phyloP scores from a whole-genome alignment of 2,888 invertebrate species.

The Gymnoscelis rufifasciata region DNA sequence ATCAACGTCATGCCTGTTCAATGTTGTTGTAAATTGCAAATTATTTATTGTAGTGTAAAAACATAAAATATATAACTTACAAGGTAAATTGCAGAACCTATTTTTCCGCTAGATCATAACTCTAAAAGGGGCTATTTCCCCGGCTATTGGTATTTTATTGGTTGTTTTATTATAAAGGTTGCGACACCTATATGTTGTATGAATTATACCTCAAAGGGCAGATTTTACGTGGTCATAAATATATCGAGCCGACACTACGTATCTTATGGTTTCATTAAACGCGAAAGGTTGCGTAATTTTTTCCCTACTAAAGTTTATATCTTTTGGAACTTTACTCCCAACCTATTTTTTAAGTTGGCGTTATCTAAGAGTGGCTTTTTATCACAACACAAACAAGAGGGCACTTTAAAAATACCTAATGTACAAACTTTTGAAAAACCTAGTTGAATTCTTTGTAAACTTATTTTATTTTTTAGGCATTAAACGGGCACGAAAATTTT shows the following conservation, averaged over 20 bases:
- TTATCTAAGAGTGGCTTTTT: conserved; percentile 1
- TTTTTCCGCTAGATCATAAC: neutral
- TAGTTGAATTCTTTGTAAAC: too few relatives aligned
- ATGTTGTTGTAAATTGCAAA: too few relatives aligned
- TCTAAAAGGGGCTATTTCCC: neutral
- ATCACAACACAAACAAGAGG: neutral
- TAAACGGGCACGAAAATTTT: too few relatives aligned
- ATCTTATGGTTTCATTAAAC: conserved; percentile 37
- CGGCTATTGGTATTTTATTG: conserved; percentile 1
- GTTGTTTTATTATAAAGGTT: conserved; percentile 12
- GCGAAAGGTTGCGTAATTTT: conserved; percentile 27
- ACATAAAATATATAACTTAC: too few relatives aligned
- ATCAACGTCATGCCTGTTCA: too few relatives aligned
- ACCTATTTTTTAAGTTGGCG: neutral
- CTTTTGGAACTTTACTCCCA: conserved; percentile 8
- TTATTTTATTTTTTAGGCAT: too few relatives aligned
- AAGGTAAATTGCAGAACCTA: too few relatives aligned
- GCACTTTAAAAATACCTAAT: too few relatives aligned
- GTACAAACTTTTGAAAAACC: too few relatives aligned
- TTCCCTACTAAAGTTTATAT: conserved; percentile 21
- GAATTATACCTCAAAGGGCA: conserved; percentile 11
- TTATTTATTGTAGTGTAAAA: too few relatives aligned
- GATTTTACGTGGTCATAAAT: conserved; percentile 37
- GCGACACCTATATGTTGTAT: conserved; percentile 12
- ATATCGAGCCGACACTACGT: conserved; percentile 31